A percentile compares a stretch with the other conserved stretches of the same genome.
Conservation (phyloP, 2,888 invertebrate genomes). For the Luperina nickerlii region DNA sequence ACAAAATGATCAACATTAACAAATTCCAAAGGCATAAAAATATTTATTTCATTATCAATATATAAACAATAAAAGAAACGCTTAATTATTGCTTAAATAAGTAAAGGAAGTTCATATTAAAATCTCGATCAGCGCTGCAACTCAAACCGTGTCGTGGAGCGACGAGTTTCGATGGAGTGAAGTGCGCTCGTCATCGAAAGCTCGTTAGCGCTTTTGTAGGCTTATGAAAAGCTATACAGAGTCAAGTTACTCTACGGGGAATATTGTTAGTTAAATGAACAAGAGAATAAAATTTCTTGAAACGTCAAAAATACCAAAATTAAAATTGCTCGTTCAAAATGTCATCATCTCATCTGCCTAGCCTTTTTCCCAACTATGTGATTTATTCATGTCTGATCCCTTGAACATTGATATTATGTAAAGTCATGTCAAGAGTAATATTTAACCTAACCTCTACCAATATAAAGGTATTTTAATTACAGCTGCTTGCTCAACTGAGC, state of each 20-base stretch:
- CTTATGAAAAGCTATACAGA: constrained; percentile 33
- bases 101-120: not conserved
- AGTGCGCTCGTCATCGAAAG: constrained; percentile 35
- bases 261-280: not conserved
- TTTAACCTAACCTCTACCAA: not conserved
- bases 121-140: constrained; percentile 16
- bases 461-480: constrained; percentile 21
- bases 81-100: not conserved
- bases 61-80: not conserved
- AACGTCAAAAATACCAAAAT: not conserved
- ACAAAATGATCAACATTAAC: not conserved
- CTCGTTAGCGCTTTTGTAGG: constrained; percentile 42
- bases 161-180: constrained; percentile 5
- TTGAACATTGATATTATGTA: too few species aligned
- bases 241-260: not conserved
- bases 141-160: constrained; percentile 12
- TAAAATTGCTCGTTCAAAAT: not conserved
- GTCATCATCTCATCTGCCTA: too few species aligned
- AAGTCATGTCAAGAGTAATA: not conserved
- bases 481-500: constrained; percentile 5
- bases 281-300: not conserved
- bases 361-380: too few species aligned
- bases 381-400: too few species aligned
- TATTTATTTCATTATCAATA: too few species aligned
- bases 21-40: too few species aligned